These are phyloP conservation scores for Glaucomys volans DNA, from an alignment of 2,113 vertebrate species.

Conservation along the genomic window DNA sequence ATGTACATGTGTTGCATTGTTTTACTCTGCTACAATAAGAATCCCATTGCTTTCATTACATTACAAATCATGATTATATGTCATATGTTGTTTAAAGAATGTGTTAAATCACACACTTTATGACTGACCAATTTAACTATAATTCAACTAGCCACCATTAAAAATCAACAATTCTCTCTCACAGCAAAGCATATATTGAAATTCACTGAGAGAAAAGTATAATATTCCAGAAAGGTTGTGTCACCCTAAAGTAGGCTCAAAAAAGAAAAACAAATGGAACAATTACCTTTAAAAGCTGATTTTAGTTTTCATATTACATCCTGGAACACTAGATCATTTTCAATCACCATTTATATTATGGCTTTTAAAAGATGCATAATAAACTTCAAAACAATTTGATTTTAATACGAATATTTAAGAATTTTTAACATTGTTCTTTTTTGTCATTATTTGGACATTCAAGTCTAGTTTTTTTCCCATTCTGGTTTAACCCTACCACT, in stretches of 20 bases:
- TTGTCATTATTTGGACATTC: not conserved
- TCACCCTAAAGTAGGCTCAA: not conserved
- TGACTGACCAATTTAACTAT: conserved; percentile 54
- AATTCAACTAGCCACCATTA: conserved; percentile 63
- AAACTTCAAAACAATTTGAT: not conserved
- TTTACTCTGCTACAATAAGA: not conserved
- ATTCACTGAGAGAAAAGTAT: not conserved
- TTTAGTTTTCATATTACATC: conserved; percentile 7
- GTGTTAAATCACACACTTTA: conserved; percentile 18
- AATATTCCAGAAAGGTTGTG: not conserved
- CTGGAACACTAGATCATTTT: not conserved
- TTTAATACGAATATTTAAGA: not conserved
- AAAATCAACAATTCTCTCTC: not conserved
- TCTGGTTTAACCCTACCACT: not conserved
- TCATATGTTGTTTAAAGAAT: not conserved
- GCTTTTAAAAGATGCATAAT: not conserved
- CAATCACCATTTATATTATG: not conserved
- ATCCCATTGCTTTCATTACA: conserved; percentile 12
- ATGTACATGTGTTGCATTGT: not conserved
- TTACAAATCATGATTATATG: conserved; percentile 64
- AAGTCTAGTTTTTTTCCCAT: not conserved
- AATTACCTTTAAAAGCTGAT: not conserved
- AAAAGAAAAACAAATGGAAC: not conserved
- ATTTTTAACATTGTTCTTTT: conserved; percentile 13
- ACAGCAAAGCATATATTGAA: not conserved